A percentile compares a stretch with the other conserved stretches of the same genome.
These are phyloP conservation scores for Bujurquina vittata DNA, from an alignment of 2,113 vertebrate genomes.

Conservation along the genomic window DNA sequence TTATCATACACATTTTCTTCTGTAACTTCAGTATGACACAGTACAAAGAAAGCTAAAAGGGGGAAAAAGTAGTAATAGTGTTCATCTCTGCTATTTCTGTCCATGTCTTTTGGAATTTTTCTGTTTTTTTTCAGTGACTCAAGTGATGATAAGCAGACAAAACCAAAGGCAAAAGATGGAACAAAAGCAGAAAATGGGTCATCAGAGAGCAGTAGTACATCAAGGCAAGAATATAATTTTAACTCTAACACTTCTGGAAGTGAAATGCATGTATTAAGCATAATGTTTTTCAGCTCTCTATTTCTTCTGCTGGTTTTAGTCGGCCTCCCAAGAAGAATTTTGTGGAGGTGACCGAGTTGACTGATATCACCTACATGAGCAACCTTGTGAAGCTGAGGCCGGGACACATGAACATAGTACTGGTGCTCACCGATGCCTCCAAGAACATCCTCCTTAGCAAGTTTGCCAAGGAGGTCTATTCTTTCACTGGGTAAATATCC, in stretches of 20 bases:
- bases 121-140: conserved; percentile 84
- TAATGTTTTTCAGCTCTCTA: not conserved
- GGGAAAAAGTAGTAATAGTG: not conserved
- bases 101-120: not conserved
- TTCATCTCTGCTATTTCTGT: not conserved
- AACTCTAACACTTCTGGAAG: not conserved
- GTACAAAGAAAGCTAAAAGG: not conserved
- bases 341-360: conserved; percentile 96
- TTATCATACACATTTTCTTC: not conserved
- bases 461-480: conserved; percentile 95
- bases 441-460: conserved; percentile 94
- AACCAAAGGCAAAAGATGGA: conserved; percentile 84
- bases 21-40: not conserved
- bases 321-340: conserved; percentile 93
- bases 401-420: conserved; percentile 95
- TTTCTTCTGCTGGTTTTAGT: conserved; percentile 56
- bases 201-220: conserved; percentile 59
- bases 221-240: conserved; percentile 68
- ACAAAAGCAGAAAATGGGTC: conserved; percentile 79
- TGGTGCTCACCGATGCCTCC: conserved; percentile 91
- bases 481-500: conserved; percentile 88
- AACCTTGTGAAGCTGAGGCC: conserved; percentile 94
- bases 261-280: not conserved
- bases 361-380: conserved; percentile 93
- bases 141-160: conserved; percentile 84